Percentiles rank a stretch among this genome's conserved stretches.
phyloP scores from a whole-genome alignment of 2,113 vertebrate species.

The Tetrax tetrax region DNA sequence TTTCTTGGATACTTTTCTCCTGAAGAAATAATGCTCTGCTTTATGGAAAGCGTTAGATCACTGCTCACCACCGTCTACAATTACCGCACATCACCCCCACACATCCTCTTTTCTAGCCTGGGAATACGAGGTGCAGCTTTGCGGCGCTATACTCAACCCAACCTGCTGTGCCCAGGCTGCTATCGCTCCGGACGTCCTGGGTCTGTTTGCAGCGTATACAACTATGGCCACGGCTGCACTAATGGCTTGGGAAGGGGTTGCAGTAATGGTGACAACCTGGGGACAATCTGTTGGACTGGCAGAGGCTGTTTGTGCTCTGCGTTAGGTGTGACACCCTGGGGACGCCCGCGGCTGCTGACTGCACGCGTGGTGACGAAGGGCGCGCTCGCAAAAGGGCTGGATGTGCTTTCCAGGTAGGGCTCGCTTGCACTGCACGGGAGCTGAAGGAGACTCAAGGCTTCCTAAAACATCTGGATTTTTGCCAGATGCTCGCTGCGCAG shows the following conservation, averaged over 20 bases:
- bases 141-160: background rate
- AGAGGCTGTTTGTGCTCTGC: background rate
- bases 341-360: fast-evolving
- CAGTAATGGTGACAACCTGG: background rate
- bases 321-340: fast-evolving
- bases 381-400: fast-evolving
- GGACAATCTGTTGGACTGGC: background rate
- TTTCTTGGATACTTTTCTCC: background rate
- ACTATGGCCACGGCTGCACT: background rate
- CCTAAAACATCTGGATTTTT: background rate
- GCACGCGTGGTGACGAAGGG: fast-evolving
- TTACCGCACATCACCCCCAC: background rate
- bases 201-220: fast-evolving
- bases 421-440: fast-evolving
- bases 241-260: fast-evolving
- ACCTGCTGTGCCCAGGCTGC: background rate
- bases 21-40: background rate
- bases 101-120: background rate
- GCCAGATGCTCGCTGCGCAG: no score
- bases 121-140: background rate
- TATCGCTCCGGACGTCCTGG: background rate
- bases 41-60: background rate
- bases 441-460: fast-evolving
- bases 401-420: background rate
- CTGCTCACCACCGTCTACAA: background rate